These are phyloP conservation scores for Hydrotaea cyrtoneurina DNA, from an alignment of 2,888 invertebrate species.

Conservation along the genomic window DNA sequence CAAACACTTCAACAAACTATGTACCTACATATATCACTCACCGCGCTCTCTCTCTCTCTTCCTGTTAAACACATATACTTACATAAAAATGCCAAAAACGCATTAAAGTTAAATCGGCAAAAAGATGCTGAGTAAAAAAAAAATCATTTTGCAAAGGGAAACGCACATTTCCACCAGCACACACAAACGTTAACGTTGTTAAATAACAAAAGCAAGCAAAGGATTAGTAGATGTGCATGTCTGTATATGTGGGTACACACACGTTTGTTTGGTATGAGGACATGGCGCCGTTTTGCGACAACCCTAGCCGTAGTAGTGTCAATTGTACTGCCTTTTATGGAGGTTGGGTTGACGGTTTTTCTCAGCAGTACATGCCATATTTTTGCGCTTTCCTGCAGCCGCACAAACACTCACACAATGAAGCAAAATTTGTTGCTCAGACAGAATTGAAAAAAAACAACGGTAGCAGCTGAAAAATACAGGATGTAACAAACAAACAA, in stretches of 20 bases:
- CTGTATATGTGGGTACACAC: background rate
- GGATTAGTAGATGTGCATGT: constrained; percentile 21
- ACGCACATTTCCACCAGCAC: background rate
- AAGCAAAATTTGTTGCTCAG: background rate
- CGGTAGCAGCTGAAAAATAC: constrained; percentile 4
- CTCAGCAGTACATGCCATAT: constrained; percentile 39
- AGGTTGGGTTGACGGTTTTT: too few species aligned
- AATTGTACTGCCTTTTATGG: too few species aligned
- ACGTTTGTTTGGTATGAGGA: too few species aligned
- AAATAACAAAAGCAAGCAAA: constrained; percentile 12
- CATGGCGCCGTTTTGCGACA: too few species aligned
- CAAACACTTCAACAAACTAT: background rate
- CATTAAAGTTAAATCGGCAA: constrained; percentile 14
- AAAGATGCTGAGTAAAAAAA: background rate
- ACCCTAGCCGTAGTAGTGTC: too few species aligned
- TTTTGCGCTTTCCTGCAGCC: constrained; percentile 12
- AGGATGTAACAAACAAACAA: constrained; percentile 39
- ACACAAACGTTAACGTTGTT: background rate
- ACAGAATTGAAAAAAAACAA: background rate
- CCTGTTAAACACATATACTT: background rate
- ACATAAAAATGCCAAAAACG: background rate
- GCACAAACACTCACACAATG: background rate
- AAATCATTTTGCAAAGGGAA: background rate
- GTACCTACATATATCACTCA: background rate
- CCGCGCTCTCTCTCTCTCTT: background rate